Evolutionary conservation across 2,888 invertebrate genomes (phyloP), one percentile per base, ranked within the genome.

Genomic region (Plebejus argus): DNA sequence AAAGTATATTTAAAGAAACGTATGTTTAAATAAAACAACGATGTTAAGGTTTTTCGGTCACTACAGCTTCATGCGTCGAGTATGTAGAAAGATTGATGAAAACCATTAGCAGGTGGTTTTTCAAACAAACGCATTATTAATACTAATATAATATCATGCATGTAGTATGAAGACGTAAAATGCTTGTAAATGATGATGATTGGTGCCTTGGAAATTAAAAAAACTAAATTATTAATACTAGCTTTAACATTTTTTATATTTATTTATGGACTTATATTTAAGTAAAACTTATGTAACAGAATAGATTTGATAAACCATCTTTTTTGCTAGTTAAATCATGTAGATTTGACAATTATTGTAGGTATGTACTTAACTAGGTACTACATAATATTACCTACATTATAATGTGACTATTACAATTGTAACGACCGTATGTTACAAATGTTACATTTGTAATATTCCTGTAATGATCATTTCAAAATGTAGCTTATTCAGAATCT

Each of bases 211-310:
- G 61, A 28, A 28, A 66, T 3, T 28, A 28, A 66, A 58, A 28
- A 66, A 66, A 66, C 66, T 66, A 66, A 66, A 66, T 28, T 66
- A 66, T 66, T 66, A 66, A 33, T 66, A 33, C 66, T 66, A 66
- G 66, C 66, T 66, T 66, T 28, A 66, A 15, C 12, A 28, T 8
- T 10, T 66, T 66, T 66, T 28, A 28, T 66, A 28, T 66, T 66
- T 28, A 66, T 66, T 66, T 66, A 66, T 66, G 66, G 66, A 28
- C 66, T 66, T 66, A 66, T 33, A 66, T 66, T 66, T 66, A 66
- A 66, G 66, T 66, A 66, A 66, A 66, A 66, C 28, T 12, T 66
- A 28, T 28, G 28, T 66, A 18, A 33, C 66, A 12, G 28, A 66
- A 66, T 66, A 23, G 61, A 61, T 61, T 28, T 66, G 5, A 66